Base-by-base conservation (phyloP, 2,888 invertebrate species). In the Ethmia dodecea region DNA sequence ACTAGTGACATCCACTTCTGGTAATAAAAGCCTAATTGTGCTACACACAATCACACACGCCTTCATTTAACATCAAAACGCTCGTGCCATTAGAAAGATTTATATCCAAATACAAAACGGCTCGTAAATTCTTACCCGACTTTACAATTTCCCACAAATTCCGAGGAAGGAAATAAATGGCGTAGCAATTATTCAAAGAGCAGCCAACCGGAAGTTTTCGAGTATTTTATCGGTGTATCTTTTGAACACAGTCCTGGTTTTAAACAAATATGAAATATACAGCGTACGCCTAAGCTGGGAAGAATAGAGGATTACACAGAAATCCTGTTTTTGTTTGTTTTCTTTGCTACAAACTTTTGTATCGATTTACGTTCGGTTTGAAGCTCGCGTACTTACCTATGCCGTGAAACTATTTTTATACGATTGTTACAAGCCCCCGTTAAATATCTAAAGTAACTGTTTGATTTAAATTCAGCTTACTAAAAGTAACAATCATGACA, bases 241-340 rank as follows among this genome's bases (percentile, higher is more conserved):
- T 65, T 77, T 72, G 63, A 69, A 61, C 48, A 56, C 50, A 42
- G 58, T 50, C 50, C 64, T 61, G 70, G 68, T 73, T 80, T 80
- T 75, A 77, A 77, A 80, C 78, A 81, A 80, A 79, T 79, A 76
- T 67, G 66, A 58, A 74, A 71, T 64, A 62, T 64, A 69, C 60
- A 56, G 63, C 56, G 55, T 50, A 56, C 64, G 49, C 60, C 56
- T 81, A 75, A 81, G 80, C 75, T 60, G 67, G 41, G 52, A 54
- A 75, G 76, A 78, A 80, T 71, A 47, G 71, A 61, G 72, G 78
- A 81, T 84, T 84, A 83, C 75, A 68, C 43, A 61, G 72, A 78
- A 84, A 86, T 75, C 77, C 75, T 80, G 81, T 84, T 81, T 79
- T 84, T 86, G 83, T 84, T 84, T 86, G 77, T 84, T 81, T 84